Conservation (phyloP, 2,113 vertebrate genomes). For the Notechis scutatus region DNA sequence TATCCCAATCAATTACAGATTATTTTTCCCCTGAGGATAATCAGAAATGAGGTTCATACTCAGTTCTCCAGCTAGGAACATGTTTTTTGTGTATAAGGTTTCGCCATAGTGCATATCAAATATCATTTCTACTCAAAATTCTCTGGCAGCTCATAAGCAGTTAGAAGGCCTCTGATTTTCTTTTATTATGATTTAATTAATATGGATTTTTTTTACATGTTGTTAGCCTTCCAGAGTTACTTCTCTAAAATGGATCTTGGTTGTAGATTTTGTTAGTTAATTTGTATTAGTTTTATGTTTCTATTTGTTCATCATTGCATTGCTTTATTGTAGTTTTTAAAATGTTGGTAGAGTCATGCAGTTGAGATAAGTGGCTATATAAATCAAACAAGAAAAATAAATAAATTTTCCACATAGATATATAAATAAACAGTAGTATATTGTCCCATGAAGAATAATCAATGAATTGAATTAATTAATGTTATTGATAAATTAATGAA, state of each 20-base stretch:
- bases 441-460: not conserved
- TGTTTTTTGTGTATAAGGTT: not conserved
- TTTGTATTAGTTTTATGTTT: not conserved
- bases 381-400: not conserved
- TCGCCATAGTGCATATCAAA: not conserved
- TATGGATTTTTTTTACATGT: not conserved
- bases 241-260: not conserved
- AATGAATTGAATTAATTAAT: not conserved
- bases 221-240: not conserved
- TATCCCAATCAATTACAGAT: not conserved
- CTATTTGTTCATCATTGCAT: not conserved
- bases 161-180: not conserved
- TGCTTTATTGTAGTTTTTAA: not conserved
- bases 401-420: not conserved
- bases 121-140: not conserved
- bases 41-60: not conserved
- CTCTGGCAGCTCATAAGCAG: not conserved
- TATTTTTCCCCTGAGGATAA: not conserved
- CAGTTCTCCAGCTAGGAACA: not conserved
- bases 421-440: not conserved
- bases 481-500: slow-evolving; percentile 35
- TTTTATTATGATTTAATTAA: not conserved
- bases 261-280: not conserved
- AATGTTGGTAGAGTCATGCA: not conserved
- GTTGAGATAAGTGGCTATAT: not conserved